Percentiles rank a stretch among this genome's conserved stretches.
Conservation (phyloP, 2,113 vertebrate genomes). For the Theristicus caerulescens region DNA sequence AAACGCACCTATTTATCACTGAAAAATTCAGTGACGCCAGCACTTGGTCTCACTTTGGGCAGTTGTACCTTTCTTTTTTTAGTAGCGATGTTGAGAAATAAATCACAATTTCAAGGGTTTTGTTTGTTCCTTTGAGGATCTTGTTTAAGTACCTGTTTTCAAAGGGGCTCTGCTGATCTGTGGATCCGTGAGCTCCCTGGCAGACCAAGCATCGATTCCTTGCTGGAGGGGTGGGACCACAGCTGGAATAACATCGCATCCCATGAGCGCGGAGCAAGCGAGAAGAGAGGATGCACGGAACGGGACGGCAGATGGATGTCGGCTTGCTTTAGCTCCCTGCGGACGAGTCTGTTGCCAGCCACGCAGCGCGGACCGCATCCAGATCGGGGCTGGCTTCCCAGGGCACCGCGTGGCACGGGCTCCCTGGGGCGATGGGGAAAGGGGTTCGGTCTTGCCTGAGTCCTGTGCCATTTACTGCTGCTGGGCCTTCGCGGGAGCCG, state of each 20-base stretch:
- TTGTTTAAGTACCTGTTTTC: background rate
- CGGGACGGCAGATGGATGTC: background rate
- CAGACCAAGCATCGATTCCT: background rate
- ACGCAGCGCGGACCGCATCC: background rate
- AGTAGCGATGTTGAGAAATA: rapidly evolving
- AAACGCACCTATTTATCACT: background rate
- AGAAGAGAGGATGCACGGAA: background rate
- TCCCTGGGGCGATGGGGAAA: background rate
- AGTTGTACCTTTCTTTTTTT: no score
- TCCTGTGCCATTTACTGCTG: rapidly evolving
- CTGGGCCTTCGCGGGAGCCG: rapidly evolving
- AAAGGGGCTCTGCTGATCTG: background rate
- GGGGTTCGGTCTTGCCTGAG: background rate
- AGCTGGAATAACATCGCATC: background rate
- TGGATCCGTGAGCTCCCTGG: background rate
- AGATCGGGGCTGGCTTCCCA: rapidly evolving
- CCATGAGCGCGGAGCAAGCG: rapidly evolving
- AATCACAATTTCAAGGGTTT: background rate
- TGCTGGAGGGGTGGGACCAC: background rate
- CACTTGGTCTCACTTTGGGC: background rate
- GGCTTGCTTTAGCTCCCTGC: rapidly evolving
- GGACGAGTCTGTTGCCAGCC: background rate
- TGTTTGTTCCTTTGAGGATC: background rate
- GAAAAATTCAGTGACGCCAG: background rate
- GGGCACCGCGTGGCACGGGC: background rate